Percentiles rank a stretch among this genome's conserved stretches.
Evolutionary conservation across 1,140 invertebrate species (phyloP).

Genomic region (Hylaeus volcanicus): DNA sequence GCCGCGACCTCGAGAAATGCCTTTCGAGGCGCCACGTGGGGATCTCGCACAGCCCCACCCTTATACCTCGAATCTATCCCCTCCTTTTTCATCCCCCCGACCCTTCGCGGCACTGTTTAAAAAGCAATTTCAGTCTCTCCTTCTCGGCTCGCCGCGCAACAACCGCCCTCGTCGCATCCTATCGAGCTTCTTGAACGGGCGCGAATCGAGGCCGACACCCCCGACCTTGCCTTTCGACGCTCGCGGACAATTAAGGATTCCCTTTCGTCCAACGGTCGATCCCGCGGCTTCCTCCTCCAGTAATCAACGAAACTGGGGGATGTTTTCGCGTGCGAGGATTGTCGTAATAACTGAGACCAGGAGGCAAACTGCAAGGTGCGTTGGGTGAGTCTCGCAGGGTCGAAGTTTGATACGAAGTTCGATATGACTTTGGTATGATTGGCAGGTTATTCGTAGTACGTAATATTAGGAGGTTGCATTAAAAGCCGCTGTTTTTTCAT

Average conservation of each 20-base stretch:
- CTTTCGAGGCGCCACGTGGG: conserved; percentile 66
- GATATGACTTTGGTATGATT: too few relatives aligned
- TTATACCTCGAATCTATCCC: not conserved
- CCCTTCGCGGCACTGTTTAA: conserved; percentile 49
- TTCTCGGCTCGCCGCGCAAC: not conserved
- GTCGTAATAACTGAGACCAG: too few relatives aligned
- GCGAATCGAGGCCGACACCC: not conserved
- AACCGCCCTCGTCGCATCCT: not conserved
- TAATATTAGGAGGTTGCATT: too few relatives aligned
- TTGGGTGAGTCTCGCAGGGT: too few relatives aligned
- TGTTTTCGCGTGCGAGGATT: too few relatives aligned
- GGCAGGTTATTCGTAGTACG: too few relatives aligned
- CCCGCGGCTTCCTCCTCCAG: not conserved
- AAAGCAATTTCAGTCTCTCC: conserved; percentile 48
- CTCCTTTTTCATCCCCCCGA: conserved; percentile 46
- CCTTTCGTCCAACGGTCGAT: not conserved
- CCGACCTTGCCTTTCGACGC: not conserved
- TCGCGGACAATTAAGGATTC: not conserved
- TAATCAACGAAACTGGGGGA: too few relatives aligned
- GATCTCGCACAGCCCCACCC: conserved; percentile 45
- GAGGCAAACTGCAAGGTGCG: too few relatives aligned
- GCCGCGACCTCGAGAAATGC: conserved; percentile 72
- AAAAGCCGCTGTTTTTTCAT: too few relatives aligned
- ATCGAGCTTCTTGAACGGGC: conserved; percentile 7
- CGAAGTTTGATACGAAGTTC: too few relatives aligned